Percentiles rank a stretch among this genome's conserved stretches.
phyloP scores from a whole-genome alignment of 1,140 invertebrate genomes.

The Drosophila sproati region DNA sequence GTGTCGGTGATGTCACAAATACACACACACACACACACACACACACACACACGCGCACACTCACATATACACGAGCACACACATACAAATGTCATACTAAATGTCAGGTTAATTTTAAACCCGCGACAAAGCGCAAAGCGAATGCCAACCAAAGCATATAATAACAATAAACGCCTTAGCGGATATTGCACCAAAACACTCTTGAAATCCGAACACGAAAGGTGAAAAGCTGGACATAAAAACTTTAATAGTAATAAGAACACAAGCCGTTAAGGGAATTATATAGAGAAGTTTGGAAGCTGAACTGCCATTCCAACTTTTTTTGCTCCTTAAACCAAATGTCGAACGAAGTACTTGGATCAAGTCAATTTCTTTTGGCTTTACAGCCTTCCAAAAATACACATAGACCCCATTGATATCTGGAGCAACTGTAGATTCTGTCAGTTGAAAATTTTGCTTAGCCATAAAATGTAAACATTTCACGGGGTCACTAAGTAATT shows the following conservation, averaged over 20 bases:
- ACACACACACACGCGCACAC: constrained; percentile 19
- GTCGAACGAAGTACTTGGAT: neutral
- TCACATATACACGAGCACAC: neutral
- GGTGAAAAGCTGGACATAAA: neutral
- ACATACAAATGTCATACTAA: constrained; percentile 9
- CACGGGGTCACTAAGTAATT: too few species aligned
- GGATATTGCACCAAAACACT: neutral
- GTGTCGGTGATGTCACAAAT: constrained; percentile 38
- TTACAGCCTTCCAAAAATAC: neutral
- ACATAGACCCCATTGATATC: too few species aligned
- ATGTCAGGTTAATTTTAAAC: constrained; percentile 48
- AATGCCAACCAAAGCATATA: constrained; percentile 27
- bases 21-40: neutral
- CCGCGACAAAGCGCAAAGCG: constrained; percentile 8
- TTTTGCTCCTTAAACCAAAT: too few species aligned
- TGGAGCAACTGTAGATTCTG: too few species aligned
- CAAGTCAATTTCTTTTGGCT: neutral
- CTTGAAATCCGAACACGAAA: neutral
- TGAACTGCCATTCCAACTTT: neutral
- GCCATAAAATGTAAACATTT: too few species aligned
- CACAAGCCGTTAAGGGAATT: neutral
- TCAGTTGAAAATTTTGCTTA: too few species aligned
- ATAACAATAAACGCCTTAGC: constrained; percentile 8
- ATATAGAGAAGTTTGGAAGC: neutral
- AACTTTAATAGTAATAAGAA: neutral